Conservation (phyloP, 2,113 vertebrate species). For the Zingel zingel region DNA sequence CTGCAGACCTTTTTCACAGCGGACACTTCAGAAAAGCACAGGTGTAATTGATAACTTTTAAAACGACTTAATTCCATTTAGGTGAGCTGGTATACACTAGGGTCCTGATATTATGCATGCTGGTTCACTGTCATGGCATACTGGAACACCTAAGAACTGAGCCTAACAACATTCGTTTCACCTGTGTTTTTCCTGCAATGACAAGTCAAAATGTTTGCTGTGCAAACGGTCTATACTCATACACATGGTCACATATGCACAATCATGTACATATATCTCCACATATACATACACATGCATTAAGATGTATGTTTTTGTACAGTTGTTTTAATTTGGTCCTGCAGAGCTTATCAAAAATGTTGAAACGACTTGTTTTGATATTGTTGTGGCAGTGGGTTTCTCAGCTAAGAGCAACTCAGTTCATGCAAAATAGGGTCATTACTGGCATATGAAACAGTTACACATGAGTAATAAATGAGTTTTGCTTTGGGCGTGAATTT, state of each 20-base stretch:
- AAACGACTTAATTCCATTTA: not conserved
- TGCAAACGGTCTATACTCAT: not conserved
- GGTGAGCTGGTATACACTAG: not conserved
- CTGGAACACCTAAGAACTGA: not conserved
- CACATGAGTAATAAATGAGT: not conserved
- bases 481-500: conserved; percentile 22
- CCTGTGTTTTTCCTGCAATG: not conserved
- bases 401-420: not conserved
- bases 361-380: not conserved
- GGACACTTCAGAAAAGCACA: not conserved
- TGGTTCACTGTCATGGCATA: not conserved
- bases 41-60: not conserved
- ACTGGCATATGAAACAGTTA: not conserved
- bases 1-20: no score
- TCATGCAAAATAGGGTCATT: conserved; percentile 4
- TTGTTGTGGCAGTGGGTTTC: not conserved
- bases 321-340: not conserved
- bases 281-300: not conserved
- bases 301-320: not conserved
- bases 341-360: not conserved
- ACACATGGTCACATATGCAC: not conserved
- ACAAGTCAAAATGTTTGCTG: not conserved
- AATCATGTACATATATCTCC: not conserved
- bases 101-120: not conserved
- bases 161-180: not conserved